Evolutionary conservation across 2,113 vertebrate genomes (phyloP), one percentile per base, ranked within the genome.

Genomic region (Pyrgilauda ruficollis): DNA sequence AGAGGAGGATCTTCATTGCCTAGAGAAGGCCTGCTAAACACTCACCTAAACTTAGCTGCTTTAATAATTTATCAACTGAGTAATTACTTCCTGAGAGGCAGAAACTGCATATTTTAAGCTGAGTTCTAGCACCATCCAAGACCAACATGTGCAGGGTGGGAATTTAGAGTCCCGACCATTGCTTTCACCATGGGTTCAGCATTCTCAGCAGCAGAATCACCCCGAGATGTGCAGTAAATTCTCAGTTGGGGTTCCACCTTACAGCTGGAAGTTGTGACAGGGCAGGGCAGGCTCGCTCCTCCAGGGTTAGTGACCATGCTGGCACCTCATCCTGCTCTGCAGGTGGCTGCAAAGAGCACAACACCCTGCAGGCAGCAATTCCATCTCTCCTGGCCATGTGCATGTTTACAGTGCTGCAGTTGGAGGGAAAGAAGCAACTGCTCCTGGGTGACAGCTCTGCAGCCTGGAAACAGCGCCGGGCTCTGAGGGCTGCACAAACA

Each of bases 261-360:
- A 0, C 0, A 0, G 24, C 16, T 88, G 61, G 47, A 72, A 87
- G 15, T 2, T 41, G 39, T 35, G 35, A 8, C 47, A 35, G 24
- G 52, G 13, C 58, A 68, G 53, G 41, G 21, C 76, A 81, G 50
- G n/a, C 6, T 47, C 7, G 7, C 37, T 89, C 15, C 50, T 86
- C 46, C 43, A 16, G 39, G 43, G 19, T 27, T 13, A 37, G 68
- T 39, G 87, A 69, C 41, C 49, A 6, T 31, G 53, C 41, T 86
- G 59, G 49, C 2, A 0, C 26, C 37, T 90, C 63, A 46, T 49
- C 46, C 73, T 7, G 3, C 76, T 58, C 5, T 9, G 22, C 66
- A 26, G 67, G 67, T 28, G 53, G 35, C 74, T 93, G 69, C 52
- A 39, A 82, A 76, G 37, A 33, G 39, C 66, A 49, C 8, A 26